phyloP scores from a whole-genome alignment of 1,140 invertebrate genomes.

The Lanistes nyassanus region DNA sequence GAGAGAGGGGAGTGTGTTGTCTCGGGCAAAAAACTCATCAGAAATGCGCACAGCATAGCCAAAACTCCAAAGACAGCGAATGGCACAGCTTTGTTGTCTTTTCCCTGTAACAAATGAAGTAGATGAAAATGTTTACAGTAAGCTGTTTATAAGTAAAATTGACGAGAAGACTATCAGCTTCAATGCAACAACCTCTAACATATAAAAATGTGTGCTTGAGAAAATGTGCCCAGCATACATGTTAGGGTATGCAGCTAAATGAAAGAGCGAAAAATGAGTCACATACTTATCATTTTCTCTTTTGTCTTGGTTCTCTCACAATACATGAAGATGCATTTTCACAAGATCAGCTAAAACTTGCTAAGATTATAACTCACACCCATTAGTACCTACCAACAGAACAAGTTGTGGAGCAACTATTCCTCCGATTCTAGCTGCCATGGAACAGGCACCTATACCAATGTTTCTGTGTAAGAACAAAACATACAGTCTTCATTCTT shows the following conservation, averaged over 20 bases:
- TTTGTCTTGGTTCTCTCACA: background rate
- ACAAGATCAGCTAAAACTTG: background rate
- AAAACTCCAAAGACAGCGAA: constrained; percentile 45
- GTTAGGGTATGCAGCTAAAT: background rate
- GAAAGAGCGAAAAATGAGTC: background rate
- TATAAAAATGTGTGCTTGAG: background rate
- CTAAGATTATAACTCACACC: background rate
- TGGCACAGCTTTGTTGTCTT: constrained; percentile 32
- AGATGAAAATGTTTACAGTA: background rate
- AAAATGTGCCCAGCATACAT: background rate
- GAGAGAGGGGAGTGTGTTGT: constrained; percentile 37
- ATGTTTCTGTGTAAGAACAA: constrained; percentile 58
- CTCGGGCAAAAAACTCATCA: constrained; percentile 38
- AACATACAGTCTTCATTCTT: background rate
- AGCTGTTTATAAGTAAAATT: background rate
- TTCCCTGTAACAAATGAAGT: constrained; percentile 32
- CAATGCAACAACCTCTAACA: background rate
- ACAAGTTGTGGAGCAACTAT: constrained; percentile 66
- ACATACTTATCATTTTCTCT: background rate
- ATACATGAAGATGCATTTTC: background rate
- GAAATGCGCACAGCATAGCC: constrained; percentile 38
- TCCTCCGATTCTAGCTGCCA: constrained; percentile 69
- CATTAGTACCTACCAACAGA: constrained; percentile 43
- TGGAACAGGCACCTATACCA: constrained; percentile 69
- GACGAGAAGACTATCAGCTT: background rate